Evolutionary conservation across 2,888 invertebrate genomes (phyloP).

Genomic region (Himalopsyche kuldschensis): DNA sequence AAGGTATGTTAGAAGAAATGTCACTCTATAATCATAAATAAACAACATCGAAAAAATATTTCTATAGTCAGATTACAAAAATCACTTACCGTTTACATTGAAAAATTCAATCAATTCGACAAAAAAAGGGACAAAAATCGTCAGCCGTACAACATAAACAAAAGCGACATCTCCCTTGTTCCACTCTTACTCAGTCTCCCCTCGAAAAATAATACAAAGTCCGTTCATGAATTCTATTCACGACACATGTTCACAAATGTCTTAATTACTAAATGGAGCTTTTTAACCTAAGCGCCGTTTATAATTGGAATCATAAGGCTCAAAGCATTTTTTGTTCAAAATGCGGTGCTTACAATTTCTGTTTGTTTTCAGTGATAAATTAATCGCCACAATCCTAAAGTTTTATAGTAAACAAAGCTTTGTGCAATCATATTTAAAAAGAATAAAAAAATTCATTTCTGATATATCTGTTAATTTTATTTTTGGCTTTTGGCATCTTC

Average conservation of each 20-base stretch:
- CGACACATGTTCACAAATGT: slow-evolving; percentile 30
- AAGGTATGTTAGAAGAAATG: too few relatives aligned
- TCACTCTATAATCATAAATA: too few relatives aligned
- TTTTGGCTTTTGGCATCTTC: too few relatives aligned
- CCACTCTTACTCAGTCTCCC: background rate
- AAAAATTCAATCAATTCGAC: background rate
- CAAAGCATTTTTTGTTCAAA: background rate
- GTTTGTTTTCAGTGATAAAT: background rate
- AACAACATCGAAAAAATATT: too few relatives aligned
- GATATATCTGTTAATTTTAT: too few relatives aligned
- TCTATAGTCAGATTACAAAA: too few relatives aligned
- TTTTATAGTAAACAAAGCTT: background rate
- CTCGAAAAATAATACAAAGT: background rate
- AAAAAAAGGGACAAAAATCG: background rate
- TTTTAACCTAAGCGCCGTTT: slow-evolving; percentile 21
- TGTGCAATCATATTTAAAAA: too few relatives aligned
- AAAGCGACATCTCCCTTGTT: background rate
- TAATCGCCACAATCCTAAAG: background rate
- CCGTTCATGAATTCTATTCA: slow-evolving; percentile 20
- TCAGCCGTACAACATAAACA: background rate
- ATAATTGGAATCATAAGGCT: slow-evolving; percentile 27
- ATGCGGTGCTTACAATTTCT: background rate
- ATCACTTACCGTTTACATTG: background rate
- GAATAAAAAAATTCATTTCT: too few relatives aligned
- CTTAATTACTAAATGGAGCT: slow-evolving; percentile 34